phyloP scores from a whole-genome alignment of 92 coral and sea anemone species.

The Pocillopora grandis region DNA sequence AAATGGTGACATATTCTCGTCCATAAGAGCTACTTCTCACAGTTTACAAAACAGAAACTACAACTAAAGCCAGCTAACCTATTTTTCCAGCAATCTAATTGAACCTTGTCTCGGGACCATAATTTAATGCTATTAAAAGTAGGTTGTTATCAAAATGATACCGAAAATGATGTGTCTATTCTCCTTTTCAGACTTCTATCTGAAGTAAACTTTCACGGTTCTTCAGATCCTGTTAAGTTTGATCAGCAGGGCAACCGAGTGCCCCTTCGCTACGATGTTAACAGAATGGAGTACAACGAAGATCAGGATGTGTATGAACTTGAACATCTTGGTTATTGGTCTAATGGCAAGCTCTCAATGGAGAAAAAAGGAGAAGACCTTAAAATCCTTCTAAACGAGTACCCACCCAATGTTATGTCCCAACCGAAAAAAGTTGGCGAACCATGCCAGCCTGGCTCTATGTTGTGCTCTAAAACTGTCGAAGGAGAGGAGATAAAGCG shows the following conservation, averaged over 20 bases:
- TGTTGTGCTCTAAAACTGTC: conserved; percentile 51
- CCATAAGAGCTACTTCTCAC: no score
- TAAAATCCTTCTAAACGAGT: conserved; percentile 65
- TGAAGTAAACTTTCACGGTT: conserved; percentile 59
- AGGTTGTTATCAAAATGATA: no score
- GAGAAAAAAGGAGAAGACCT: conserved; percentile 22
- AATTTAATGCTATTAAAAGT: no score
- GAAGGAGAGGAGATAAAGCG: conserved; percentile 31
- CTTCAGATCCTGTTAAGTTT: conserved; percentile 65
- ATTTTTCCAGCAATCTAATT: no score
- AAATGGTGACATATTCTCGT: no score
- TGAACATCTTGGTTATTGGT: conserved; percentile 57
- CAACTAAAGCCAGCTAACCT: not conserved
- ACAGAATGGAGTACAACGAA: not conserved
- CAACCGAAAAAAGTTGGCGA: conserved; percentile 61
- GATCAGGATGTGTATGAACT: not conserved
- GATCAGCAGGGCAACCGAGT: conserved; percentile 64
- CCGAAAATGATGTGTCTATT: no score
- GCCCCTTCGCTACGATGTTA: conserved; percentile 36
- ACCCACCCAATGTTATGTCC: conserved; percentile 72
- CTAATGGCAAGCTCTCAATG: conserved; percentile 45
- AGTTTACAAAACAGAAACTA: not conserved
- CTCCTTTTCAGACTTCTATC: conserved; percentile 45
- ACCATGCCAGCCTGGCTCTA: conserved; percentile 63
- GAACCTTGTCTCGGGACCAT: no score